Evolutionary conservation across 2,888 invertebrate species (phyloP).

Genomic region (Diachrysia chrysitis): DNA sequence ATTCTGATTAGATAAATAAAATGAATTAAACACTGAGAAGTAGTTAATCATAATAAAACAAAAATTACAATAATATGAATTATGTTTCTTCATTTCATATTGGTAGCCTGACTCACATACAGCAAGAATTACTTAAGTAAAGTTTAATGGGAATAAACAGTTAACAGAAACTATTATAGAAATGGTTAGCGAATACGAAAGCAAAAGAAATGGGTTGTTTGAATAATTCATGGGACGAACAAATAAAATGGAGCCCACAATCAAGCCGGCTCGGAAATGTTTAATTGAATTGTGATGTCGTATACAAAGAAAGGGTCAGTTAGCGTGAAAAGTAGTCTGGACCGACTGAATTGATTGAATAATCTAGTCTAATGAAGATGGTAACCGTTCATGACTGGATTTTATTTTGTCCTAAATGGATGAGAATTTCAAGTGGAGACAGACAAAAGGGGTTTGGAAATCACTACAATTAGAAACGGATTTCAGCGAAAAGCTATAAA

Average conservation of each 20-base stretch:
- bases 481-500: not conserved
- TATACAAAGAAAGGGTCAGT: conserved; percentile 70
- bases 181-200: conserved; percentile 44
- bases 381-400: conserved; percentile 51
- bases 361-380: conserved; percentile 47
- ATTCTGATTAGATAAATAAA: not conserved
- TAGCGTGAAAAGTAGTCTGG: conserved; percentile 66
- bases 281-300: conserved; percentile 78
- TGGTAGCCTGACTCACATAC: not conserved
- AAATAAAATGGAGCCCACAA: conserved; percentile 75
- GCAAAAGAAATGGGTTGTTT: conserved; percentile 69
- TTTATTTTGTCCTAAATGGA: conserved; percentile 25
- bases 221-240: conserved; percentile 74
- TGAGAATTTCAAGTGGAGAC: conserved; percentile 13
- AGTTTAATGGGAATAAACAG: conserved; percentile 16
- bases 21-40: not conserved
- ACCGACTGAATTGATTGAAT: conserved; percentile 30
- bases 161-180: conserved; percentile 37
- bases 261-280: conserved; percentile 70
- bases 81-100: not conserved
- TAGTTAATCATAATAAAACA: not conserved
- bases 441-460: not conserved
- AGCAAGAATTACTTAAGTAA: not conserved
- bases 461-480: not conserved
- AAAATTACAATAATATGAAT: not conserved